Percentiles rank a stretch among this genome's conserved stretches.
Conservation (phyloP, 2,797 vertebrate genomes). For the Mus caroli region DNA sequence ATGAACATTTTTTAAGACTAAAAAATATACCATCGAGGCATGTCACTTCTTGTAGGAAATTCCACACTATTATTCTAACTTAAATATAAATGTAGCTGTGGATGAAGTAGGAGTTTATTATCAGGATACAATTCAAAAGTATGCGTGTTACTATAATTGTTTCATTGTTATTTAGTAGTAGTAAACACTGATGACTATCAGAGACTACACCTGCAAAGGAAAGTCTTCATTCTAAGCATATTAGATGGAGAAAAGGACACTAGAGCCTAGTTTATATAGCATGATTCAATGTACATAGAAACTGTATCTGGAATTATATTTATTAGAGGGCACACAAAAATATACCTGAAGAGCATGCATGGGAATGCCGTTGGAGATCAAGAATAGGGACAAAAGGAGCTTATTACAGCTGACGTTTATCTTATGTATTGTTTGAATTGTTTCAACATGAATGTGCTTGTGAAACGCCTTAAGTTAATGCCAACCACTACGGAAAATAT, state of each 20-base stretch:
- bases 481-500: neutral
- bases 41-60: neutral
- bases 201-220: neutral
- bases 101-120: neutral
- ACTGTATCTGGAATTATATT: neutral
- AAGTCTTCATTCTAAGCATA: neutral
- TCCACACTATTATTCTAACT: neutral
- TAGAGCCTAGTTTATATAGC: neutral
- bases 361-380: neutral
- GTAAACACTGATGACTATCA: neutral
- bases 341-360: neutral
- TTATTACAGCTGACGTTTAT: neutral
- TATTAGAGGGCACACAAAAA: neutral
- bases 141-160: neutral
- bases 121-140: neutral
- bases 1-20: neutral
- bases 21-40: neutral
- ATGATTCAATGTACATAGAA: neutral
- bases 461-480: slow-evolving; percentile 22
- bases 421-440: slow-evolving; percentile 2
- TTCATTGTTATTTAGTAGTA: neutral
- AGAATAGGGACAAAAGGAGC: neutral
- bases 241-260: neutral
- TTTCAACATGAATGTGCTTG: slow-evolving; percentile 4
- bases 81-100: neutral